A percentile compares a stretch with the other conserved stretches of the same genome.
These are phyloP conservation scores for Seladonia tumulorum DNA, from an alignment of 2,888 invertebrate genomes.

Conservation along the genomic window DNA sequence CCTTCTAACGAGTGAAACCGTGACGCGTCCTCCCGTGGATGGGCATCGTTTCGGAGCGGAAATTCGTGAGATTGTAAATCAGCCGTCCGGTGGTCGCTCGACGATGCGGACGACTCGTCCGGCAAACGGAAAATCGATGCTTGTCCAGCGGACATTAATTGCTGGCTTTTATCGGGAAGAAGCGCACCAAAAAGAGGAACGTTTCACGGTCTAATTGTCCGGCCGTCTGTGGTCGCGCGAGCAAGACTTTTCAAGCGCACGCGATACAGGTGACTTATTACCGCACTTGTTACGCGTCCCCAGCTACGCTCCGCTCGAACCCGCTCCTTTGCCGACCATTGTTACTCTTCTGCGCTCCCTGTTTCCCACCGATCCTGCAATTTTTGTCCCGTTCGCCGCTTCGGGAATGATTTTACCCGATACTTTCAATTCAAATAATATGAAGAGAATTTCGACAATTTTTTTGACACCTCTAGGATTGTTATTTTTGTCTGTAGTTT, in stretches of 20 bases:
- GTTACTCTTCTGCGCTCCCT: neutral
- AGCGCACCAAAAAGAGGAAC: slow-evolving; percentile 37
- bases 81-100: slow-evolving; percentile 29
- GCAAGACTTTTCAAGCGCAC: slow-evolving; percentile 3
- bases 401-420: neutral
- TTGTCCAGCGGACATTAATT: slow-evolving; percentile 59
- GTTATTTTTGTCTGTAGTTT: too few species aligned
- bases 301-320: neutral
- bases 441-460: too few species aligned
- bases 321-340: neutral
- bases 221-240: slow-evolving; percentile 18
- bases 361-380: neutral
- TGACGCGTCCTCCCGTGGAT: slow-evolving; percentile 45
- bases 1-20: slow-evolving; percentile 53
- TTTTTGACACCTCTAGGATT: too few species aligned
- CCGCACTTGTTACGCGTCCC: slow-evolving; percentile 26
- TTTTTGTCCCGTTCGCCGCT: neutral
- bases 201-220: slow-evolving; percentile 40
- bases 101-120: slow-evolving; percentile 39
- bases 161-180: slow-evolving; percentile 60
- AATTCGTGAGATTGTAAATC: slow-evolving; percentile 66
- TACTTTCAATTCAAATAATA: neutral
- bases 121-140: slow-evolving; percentile 65
- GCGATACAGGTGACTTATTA: slow-evolving; percentile 17
- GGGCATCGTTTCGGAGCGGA: slow-evolving; percentile 47